A percentile compares a stretch with the other conserved stretches of the same genome.
phyloP scores from a whole-genome alignment of 2,113 vertebrate genomes.

The Hypanus sabinus region DNA sequence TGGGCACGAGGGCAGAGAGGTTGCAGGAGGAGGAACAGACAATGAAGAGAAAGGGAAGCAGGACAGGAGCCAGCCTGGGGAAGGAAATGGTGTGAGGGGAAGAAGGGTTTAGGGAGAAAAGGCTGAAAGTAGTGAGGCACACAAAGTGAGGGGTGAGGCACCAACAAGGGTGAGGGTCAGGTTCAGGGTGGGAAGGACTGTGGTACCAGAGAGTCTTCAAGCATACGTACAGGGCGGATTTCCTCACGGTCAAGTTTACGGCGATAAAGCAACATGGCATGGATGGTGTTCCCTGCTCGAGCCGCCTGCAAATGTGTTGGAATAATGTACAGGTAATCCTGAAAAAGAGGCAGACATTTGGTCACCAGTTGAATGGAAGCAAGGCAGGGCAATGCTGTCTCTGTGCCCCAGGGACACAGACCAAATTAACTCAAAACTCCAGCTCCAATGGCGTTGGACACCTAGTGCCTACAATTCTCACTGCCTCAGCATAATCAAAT shows the following conservation, averaged over 20 bases:
- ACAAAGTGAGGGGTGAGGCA: not conserved
- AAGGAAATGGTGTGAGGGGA: not conserved
- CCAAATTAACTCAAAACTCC: no score
- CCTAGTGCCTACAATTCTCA: not conserved
- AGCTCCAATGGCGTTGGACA: no score
- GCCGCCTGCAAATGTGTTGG: slow-evolving; percentile 81
- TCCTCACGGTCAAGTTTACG: slow-evolving; percentile 88
- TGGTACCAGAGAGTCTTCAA: not conserved
- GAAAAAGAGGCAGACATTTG: not conserved
- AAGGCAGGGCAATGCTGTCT: not conserved
- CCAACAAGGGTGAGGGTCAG: not conserved
- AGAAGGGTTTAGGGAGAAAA: not conserved
- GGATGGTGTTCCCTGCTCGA: slow-evolving; percentile 84
- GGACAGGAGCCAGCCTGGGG: not conserved
- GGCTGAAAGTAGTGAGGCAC: not conserved
- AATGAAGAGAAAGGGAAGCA: not conserved
- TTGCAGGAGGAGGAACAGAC: not conserved
- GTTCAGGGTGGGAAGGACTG: not conserved
- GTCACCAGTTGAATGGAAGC: not conserved
- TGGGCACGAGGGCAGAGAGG: not conserved
- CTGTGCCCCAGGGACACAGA: not conserved
- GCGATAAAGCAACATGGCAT: slow-evolving; percentile 80
- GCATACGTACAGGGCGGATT: slow-evolving; percentile 78
- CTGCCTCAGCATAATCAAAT: no score
- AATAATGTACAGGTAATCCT: slow-evolving; percentile 78